phyloP scores from a whole-genome alignment of 1,140 invertebrate species.

The Lethrus apterus region DNA sequence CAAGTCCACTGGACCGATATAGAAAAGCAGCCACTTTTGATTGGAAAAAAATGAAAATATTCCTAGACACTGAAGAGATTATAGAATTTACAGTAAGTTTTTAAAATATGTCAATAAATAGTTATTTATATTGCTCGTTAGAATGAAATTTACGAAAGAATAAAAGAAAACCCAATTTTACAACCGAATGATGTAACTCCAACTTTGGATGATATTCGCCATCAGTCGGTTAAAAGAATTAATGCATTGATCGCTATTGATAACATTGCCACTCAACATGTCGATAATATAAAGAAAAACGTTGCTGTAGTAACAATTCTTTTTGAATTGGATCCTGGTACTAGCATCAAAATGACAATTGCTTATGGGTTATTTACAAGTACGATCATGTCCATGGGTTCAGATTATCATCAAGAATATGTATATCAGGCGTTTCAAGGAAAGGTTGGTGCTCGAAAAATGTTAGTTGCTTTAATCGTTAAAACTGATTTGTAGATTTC shows the following conservation, averaged over 20 bases:
- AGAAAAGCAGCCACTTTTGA: conserved; percentile 67
- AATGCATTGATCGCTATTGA: conserved; percentile 57
- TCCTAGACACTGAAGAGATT: conserved; percentile 63
- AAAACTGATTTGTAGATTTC: conserved; percentile 51
- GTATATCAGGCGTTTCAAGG: conserved; percentile 57
- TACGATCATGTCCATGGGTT: conserved; percentile 64
- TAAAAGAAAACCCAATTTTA: conserved; percentile 21
- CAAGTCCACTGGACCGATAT: conserved; percentile 65
- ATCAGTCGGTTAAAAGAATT: conserved; percentile 52
- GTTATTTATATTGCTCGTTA: conserved; percentile 15
- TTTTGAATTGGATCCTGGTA: conserved; percentile 19
- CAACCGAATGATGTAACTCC: conserved; percentile 2
- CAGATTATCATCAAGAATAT: conserved; percentile 63
- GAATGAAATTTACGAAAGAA: conserved; percentile 24
- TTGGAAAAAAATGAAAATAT: conserved; percentile 69
- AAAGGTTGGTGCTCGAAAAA: conserved; percentile 57
- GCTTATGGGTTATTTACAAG: conserved; percentile 50
- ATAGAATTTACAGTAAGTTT: conserved; percentile 59
- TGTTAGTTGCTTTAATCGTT: background rate
- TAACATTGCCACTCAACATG: background rate
- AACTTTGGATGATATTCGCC: conserved; percentile 54
- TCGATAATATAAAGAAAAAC: conserved; percentile 14
- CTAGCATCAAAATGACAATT: conserved; percentile 25
- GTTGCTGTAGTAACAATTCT: conserved; percentile 41
- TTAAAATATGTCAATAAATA: background rate